Evolutionary conservation across 2,888 invertebrate species (phyloP), one percentile per base, ranked within the genome.

Genomic region (Tinea semifulvella): DNA sequence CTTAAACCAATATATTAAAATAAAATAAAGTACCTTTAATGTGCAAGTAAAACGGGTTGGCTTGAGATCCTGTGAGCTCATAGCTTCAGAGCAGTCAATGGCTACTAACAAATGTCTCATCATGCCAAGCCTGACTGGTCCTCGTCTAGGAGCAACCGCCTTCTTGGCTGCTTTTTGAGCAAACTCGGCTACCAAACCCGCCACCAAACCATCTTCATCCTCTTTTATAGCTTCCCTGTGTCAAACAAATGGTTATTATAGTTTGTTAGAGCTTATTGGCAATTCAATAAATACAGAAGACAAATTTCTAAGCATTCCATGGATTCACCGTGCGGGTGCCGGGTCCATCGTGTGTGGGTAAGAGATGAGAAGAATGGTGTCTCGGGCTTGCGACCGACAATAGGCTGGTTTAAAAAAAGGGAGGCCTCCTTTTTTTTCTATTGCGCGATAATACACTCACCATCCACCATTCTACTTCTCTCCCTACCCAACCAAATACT

Each of bases 51-150:
- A 87, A 51, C 98, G 80, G 2, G 94, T 94, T 1, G 99, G 99
- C 71, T 96, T 98, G 40, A 99, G 81, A 75, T 98, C 98, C 61
- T 96, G 96, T 55, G 92, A 92, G 27, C 87, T 86, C 98, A 99
- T 99, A 1, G 95, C 88, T 59, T 93, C 92, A 0, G 98, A 98
- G 64, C 94, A 91, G 68, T 99, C 99, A 2, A 99, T 72, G 16
- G 98, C 87, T 2, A 99, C 72, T 61, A 90, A 94, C 45, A 99
- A 69, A 72, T 99, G 98, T 40, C 99, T 85, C 98, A 99, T 99
- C 96, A 98, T 98, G 26, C 98, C 98, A 22, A 99, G 85, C 46
- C 96, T 87, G 35, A 94, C 89, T 50, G 93, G 91, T 6, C 88
- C 86, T 48, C 85, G 84, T 50, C 89, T 88, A 35, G 89, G 85